phyloP scores from a whole-genome alignment of 2,888 invertebrate species.

The Chrysotoxum bicinctum region DNA sequence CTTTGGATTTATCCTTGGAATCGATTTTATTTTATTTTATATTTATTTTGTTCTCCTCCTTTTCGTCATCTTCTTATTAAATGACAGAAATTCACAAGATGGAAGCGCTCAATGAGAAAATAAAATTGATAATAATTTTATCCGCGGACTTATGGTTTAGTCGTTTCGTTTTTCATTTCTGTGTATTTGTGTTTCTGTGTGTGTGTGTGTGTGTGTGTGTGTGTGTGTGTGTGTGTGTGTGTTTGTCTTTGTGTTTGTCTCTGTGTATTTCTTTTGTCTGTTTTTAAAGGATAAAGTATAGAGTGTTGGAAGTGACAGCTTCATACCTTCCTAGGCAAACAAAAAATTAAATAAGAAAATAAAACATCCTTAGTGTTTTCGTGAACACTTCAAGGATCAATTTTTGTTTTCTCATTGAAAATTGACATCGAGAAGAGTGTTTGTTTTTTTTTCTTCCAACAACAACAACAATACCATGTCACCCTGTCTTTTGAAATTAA shows the following conservation, averaged over 20 bases:
- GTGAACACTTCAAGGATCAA: conserved; percentile 43
- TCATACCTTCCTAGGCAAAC: background rate
- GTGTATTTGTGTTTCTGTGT: background rate
- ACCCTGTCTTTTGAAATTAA: conserved; percentile 33
- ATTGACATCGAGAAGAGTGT: conserved; percentile 38
- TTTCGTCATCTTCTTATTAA: background rate
- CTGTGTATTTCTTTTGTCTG: background rate
- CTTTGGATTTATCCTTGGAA: conserved; percentile 56
- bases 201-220: background rate
- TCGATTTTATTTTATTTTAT: conserved; percentile 43
- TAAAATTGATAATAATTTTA: conserved; percentile 65
- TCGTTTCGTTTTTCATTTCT: conserved; percentile 56
- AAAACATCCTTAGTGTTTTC: conserved; percentile 28
- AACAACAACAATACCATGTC: background rate
- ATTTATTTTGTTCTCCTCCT: background rate
- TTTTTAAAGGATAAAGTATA: background rate
- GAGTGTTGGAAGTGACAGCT: conserved; percentile 4
- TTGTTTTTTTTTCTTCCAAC: background rate
- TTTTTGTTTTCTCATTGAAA: conserved; percentile 33
- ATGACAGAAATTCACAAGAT: conserved; percentile 6
- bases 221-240: background rate
- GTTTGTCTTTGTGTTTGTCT: too few species aligned
- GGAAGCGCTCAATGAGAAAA: conserved; percentile 44
- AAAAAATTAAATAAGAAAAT: background rate
- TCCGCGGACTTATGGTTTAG: conserved; percentile 50